phyloP scores from a whole-genome alignment of 2,113 vertebrate species.

The Dromaius novaehollandiae region DNA sequence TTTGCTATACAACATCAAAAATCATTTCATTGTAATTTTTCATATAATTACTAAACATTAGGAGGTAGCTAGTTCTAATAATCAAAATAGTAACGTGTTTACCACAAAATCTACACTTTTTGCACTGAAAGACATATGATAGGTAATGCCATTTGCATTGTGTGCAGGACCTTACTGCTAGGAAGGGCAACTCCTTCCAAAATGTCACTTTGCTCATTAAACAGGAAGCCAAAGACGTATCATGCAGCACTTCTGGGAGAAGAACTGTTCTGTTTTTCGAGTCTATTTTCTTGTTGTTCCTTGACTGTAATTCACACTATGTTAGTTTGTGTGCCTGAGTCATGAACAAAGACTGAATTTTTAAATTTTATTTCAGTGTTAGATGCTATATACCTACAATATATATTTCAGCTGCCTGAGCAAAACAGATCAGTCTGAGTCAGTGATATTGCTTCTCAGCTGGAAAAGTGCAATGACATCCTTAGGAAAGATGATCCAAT shows the following conservation, averaged over 20 bases:
- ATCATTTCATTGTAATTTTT: neutral
- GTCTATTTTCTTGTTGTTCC: neutral
- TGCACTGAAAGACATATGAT: neutral
- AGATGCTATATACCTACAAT: neutral
- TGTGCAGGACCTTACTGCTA: accelerated
- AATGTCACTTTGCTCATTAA: neutral
- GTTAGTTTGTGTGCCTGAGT: conserved; percentile 16
- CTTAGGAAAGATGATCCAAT: neutral
- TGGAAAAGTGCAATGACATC: neutral
- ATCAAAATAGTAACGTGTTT: neutral
- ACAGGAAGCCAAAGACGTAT: neutral
- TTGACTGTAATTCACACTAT: neutral
- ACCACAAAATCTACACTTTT: neutral
- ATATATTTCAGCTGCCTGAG: neutral
- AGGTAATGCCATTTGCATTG: neutral
- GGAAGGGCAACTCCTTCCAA: neutral
- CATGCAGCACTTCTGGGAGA: neutral
- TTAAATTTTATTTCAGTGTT: neutral
- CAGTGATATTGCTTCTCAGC: conserved; percentile 2
- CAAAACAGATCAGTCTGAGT: neutral
- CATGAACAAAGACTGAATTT: neutral
- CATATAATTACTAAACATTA: neutral
- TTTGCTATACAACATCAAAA: neutral
- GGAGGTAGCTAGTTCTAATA: neutral
- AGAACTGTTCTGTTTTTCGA: neutral